Percentiles rank a stretch among this genome's conserved stretches.
phyloP scores from a whole-genome alignment of 2,113 vertebrate genomes.

The Acanthisitta chloris region DNA sequence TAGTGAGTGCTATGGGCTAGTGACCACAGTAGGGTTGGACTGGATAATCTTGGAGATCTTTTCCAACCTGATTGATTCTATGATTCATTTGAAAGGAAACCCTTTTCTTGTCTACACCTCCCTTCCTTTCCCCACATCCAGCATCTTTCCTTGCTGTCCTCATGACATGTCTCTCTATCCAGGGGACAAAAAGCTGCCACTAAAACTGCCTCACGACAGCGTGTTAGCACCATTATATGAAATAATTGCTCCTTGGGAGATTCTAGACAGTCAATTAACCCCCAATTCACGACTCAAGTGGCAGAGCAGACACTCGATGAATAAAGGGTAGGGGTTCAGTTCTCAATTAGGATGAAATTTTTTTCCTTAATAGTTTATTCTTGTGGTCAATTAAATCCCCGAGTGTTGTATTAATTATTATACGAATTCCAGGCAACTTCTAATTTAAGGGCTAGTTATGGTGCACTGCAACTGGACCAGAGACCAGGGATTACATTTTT shows the following conservation, averaged over 20 bases:
- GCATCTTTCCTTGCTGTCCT: not conserved
- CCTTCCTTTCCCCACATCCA: not conserved
- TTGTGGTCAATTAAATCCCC: conserved; percentile 46
- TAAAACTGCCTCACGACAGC: not conserved
- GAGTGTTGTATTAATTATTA: conserved; percentile 40
- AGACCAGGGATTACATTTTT: not conserved
- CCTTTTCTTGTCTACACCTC: not conserved
- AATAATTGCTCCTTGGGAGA: conserved; percentile 61
- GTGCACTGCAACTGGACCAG: not conserved
- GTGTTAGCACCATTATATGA: conserved; percentile 15
- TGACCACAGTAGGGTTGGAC: too few species aligned
- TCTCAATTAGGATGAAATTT: conserved; percentile 38
- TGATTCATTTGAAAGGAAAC: not conserved
- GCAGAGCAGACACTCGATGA: conserved; percentile 35
- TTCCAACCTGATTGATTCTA: too few species aligned
- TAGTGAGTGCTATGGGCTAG: too few species aligned
- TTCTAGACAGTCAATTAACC: conserved; percentile 58
- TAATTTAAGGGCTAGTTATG: conserved; percentile 29
- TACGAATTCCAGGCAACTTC: conserved; percentile 5
- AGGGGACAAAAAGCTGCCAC: not conserved
- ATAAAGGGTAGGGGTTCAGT: conserved; percentile 54
- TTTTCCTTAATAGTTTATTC: conserved; percentile 53
- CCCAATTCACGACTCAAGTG: conserved; percentile 37
- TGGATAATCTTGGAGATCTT: too few species aligned
- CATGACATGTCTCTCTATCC: conserved; percentile 5